phyloP scores from a whole-genome alignment of 2,797 vertebrate species.

The Mormyrus hasselquistii region DNA sequence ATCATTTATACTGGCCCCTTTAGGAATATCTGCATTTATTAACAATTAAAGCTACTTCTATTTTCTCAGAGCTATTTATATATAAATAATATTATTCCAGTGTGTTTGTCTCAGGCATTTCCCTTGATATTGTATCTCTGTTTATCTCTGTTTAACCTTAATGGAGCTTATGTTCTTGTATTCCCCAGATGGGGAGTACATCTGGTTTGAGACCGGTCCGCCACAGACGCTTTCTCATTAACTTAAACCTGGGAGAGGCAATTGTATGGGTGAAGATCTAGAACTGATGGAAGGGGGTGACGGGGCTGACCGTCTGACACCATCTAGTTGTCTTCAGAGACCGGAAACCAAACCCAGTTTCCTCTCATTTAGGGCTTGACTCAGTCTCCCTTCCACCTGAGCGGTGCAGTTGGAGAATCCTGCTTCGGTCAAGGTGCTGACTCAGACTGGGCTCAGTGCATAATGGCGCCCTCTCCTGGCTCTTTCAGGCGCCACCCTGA shows the following conservation, averaged over 20 bases:
- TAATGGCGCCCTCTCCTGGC: neutral
- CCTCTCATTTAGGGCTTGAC: neutral
- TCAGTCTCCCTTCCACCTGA: neutral
- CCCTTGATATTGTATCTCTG: neutral
- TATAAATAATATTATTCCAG: neutral
- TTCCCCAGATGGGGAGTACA: neutral
- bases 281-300: neutral
- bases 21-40: slow-evolving; percentile 32
- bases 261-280: neutral
- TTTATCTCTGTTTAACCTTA: neutral
- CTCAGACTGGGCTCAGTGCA: neutral
- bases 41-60: neutral
- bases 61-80: neutral
- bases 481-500: slow-evolving; percentile 64
- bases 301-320: neutral
- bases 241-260: neutral
- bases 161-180: neutral
- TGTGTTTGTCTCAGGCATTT: neutral
- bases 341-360: neutral
- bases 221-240: neutral
- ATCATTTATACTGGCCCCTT: slow-evolving; percentile 46
- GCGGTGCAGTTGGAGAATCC: neutral
- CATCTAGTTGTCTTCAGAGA: neutral
- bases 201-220: neutral
- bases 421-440: neutral